These are phyloP conservation scores for Alosa alosa DNA, from an alignment of 2,113 vertebrate species.

Conservation along the genomic window DNA sequence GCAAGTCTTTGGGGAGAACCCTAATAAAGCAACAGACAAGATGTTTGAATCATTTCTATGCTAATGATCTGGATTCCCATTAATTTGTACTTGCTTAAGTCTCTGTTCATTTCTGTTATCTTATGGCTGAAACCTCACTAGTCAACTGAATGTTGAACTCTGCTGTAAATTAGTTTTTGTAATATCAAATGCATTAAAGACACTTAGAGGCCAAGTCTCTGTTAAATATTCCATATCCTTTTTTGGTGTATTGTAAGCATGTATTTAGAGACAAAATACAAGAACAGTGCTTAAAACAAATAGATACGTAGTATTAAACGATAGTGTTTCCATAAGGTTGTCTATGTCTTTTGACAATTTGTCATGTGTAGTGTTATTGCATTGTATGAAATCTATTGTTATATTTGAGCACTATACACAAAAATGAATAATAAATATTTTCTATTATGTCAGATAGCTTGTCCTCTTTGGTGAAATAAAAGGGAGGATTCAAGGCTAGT, in stretches of 20 bases:
- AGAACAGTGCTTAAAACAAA: too few relatives aligned
- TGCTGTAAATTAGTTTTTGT: background rate
- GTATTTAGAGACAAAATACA: too few relatives aligned
- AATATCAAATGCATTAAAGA: background rate
- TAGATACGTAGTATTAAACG: too few relatives aligned
- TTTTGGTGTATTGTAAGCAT: too few relatives aligned
- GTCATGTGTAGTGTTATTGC: background rate
- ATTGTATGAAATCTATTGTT: too few relatives aligned
- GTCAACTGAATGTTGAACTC: slow-evolving; percentile 7
- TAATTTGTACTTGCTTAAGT: background rate
- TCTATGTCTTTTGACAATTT: background rate
- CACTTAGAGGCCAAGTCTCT: background rate
- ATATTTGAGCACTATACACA: too few relatives aligned
- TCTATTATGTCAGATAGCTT: background rate
- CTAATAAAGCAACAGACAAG: background rate
- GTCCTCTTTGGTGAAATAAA: slow-evolving; percentile 5
- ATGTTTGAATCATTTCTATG: background rate
- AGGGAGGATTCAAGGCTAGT: background rate
- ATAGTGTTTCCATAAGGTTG: too few relatives aligned
- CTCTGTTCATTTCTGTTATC: background rate
- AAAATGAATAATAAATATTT: background rate
- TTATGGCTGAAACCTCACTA: background rate
- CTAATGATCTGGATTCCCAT: background rate
- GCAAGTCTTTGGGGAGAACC: background rate
- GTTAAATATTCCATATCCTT: background rate